phyloP scores from a whole-genome alignment of 1,140 invertebrate genomes.

The Platyscapa corneri region DNA sequence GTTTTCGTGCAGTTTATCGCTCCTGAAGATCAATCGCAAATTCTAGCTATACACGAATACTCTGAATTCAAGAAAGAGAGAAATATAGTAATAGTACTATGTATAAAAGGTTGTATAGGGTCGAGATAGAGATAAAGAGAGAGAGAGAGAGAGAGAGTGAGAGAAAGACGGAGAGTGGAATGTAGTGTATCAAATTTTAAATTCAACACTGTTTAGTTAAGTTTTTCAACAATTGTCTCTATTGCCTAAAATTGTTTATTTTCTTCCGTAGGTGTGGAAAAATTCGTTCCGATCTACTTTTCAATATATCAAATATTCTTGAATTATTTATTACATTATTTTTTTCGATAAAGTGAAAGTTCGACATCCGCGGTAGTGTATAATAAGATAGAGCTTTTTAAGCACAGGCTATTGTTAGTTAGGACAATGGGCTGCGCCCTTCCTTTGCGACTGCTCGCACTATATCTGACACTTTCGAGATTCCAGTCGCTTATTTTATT shows the following conservation, averaged over 20 bases:
- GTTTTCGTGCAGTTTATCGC: constrained; percentile 34
- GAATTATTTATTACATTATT: neutral
- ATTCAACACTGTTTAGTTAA: no score
- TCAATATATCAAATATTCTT: neutral
- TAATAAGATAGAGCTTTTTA: neutral
- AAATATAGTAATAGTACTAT: neutral
- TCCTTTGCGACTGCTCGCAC: neutral
- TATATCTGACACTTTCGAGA: neutral
- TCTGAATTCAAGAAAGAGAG: neutral
- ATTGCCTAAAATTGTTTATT: neutral
- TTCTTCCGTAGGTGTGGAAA: neutral
- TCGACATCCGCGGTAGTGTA: neutral
- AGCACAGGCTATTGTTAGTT: constrained; percentile 21
- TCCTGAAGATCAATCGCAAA: constrained; percentile 31
- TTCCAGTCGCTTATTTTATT: constrained; percentile 5
- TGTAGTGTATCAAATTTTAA: no score
- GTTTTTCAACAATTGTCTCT: neutral
- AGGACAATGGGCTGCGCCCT: constrained; percentile 28
- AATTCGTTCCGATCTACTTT: neutral
- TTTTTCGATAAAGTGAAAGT: neutral
- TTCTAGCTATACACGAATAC: constrained; percentile 19
- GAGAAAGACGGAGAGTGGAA: no score
- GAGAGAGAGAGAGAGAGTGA: neutral
- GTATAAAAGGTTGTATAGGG: neutral
- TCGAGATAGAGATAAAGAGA: no score